Percentiles rank a stretch among this genome's conserved stretches.
Evolutionary conservation across 2,797 vertebrate genomes (phyloP).

Genomic region (Austrolebias charrua): DNA sequence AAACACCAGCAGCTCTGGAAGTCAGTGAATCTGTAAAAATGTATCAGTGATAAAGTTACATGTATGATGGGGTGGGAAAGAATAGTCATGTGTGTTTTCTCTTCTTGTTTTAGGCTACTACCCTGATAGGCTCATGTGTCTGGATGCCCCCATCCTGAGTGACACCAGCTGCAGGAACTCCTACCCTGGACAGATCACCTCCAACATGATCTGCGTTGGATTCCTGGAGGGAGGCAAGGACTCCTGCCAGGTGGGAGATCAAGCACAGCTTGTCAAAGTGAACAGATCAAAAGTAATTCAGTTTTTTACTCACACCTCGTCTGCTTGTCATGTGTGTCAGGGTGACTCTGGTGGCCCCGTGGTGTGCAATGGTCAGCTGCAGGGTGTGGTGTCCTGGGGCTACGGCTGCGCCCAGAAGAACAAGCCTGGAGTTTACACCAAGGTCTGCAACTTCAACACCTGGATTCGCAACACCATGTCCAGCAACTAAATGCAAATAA

Average conservation of each 20-base stretch:
- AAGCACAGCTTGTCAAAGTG: not conserved
- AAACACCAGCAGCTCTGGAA: slow-evolving; percentile 77
- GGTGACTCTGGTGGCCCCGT: slow-evolving; percentile 83
- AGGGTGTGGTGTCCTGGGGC: slow-evolving; percentile 85
- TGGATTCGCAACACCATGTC: slow-evolving; percentile 61
- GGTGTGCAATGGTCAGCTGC: slow-evolving; percentile 75
- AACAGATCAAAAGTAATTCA: not conserved
- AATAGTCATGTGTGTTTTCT: not conserved
- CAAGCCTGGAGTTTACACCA: slow-evolving; percentile 79
- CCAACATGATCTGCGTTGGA: slow-evolving; percentile 86
- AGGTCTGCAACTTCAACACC: slow-evolving; percentile 79
- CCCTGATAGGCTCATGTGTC: slow-evolving; percentile 78
- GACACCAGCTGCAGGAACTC: slow-evolving; percentile 70
- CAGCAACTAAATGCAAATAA: slow-evolving; percentile 62
- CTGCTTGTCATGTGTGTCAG: slow-evolving; percentile 53
- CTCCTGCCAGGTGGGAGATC: slow-evolving; percentile 83
- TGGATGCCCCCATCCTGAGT: slow-evolving; percentile 81
- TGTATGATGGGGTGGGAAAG: too few species aligned
- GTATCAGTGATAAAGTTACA: not conserved
- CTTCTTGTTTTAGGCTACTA: slow-evolving; percentile 43
- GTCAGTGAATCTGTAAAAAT: slow-evolving; percentile 68
- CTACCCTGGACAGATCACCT: slow-evolving; percentile 83
- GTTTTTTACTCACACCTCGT: slow-evolving; percentile 16
- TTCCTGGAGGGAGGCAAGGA: slow-evolving; percentile 87
- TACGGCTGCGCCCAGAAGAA: slow-evolving; percentile 77